Percentiles rank a stretch among this genome's conserved stretches.
Evolutionary conservation across 2,888 invertebrate species (phyloP).

Genomic region (Melanostoma mellinum): DNA sequence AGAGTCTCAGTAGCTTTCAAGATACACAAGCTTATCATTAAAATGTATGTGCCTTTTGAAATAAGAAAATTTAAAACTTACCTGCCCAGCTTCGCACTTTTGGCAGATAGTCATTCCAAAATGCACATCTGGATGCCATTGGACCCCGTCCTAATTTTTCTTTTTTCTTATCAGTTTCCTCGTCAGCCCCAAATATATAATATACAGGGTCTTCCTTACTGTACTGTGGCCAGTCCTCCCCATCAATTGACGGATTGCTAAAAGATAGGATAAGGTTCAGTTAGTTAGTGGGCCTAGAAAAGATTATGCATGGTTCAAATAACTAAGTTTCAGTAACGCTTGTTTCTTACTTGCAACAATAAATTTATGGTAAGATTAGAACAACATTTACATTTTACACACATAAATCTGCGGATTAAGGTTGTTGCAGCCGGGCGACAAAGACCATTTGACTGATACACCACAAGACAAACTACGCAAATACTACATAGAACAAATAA

Average conservation of each 20-base stretch:
- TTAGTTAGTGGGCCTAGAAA: neutral
- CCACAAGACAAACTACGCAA: too few relatives aligned
- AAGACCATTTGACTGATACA: too few relatives aligned
- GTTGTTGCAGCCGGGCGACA: too few relatives aligned
- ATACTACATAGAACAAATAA: too few relatives aligned
- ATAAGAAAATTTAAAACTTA: slow-evolving; percentile 77
- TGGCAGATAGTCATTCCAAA: slow-evolving; percentile 98
- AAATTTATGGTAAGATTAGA: too few relatives aligned
- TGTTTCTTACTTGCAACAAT: too few relatives aligned
- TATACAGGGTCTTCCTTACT: slow-evolving; percentile 93
- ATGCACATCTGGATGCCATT: slow-evolving; percentile 93
- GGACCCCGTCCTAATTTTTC: slow-evolving; percentile 87
- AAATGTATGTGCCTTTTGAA: neutral
- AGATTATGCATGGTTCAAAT: too few relatives aligned
- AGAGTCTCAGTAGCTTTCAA: too few relatives aligned
- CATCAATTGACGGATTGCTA: slow-evolving; percentile 80
- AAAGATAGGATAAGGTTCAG: slow-evolving; percentile 22
- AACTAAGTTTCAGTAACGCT: too few relatives aligned
- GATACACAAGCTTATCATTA: neutral
- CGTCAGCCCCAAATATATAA: slow-evolving; percentile 93
- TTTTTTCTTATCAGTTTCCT: slow-evolving; percentile 84
- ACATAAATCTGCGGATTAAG: too few relatives aligned
- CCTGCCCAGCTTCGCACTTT: slow-evolving; percentile 90
- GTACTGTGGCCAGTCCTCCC: slow-evolving; percentile 92
- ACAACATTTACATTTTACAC: too few relatives aligned